Base-by-base conservation (phyloP, 2,797 vertebrate species). In the Chloroceryle inda region DNA sequence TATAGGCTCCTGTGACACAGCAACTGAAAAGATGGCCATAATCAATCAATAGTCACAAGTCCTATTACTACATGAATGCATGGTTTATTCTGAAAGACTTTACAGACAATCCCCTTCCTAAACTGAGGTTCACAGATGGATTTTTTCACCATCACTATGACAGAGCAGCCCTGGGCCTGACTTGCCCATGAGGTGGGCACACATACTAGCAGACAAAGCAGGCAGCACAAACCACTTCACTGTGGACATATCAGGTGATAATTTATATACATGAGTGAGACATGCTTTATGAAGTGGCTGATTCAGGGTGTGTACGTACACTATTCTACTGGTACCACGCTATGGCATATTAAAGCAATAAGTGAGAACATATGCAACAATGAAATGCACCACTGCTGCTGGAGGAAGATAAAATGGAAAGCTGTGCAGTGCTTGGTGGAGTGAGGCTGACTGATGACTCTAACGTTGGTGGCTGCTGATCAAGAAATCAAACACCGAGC, bases 361-460 rank as follows among this genome's bases (percentile, higher is more conserved):
- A 87, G 72, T 52, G 84, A 90, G 86, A 97, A 96, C 92, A 94
- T 94, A 96, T 92, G 94, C 73, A 91, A 35, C 69, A 56, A 37
- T 80, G 95, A 95, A 92, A 96, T 44, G 93, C 91, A 84, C 85
- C 75, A 20, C 29, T 91, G 94, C 94, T 91, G 95, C 88, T 31
- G 62, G 58, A 93, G 87, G 83, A 93, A 93, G 95, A 94, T 85
- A 94, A 94, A 94, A 84, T 19, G 74, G 68, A 89, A 56, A 93
- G 88, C 77, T 81, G 85, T 64, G 93, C 86, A 37, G 47, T 0
- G 33, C 85, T 72, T 75, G 78, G 92, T 67, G 61, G 89, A 62
- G 88, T 31, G 85, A 85, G 91, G 91, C 76, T 96, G 96, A 94
- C 91, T 92, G 93, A 96, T 66, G 91, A 56, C 52, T 87, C 83